Conservation (phyloP, 2,888 invertebrate species). For the Drosophila tripunctata region DNA sequence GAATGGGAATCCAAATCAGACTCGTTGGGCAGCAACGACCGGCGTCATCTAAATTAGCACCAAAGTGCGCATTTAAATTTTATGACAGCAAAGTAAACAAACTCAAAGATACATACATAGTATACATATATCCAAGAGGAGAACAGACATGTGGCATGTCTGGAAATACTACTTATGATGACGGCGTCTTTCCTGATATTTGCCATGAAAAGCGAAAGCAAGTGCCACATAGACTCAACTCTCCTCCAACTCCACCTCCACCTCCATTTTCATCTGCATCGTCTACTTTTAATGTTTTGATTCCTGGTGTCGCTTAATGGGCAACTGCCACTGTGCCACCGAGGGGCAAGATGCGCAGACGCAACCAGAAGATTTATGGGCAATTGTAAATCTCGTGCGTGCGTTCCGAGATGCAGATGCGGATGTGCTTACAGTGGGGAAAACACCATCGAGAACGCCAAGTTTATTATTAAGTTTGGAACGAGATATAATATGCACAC, state of each 20-base stretch:
- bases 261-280: not conserved
- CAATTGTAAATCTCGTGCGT: conserved; percentile 60
- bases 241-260: not conserved
- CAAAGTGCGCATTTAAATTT: conserved; percentile 80
- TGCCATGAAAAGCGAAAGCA: conserved; percentile 42
- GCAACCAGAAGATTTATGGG: conserved; percentile 69
- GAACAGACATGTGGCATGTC: conserved; percentile 27
- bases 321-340: conserved; percentile 48
- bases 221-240: not conserved
- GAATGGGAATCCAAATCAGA: conserved; percentile 4
- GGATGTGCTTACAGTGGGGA: not conserved
- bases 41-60: conserved; percentile 78
- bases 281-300: conserved; percentile 54
- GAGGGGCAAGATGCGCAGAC: conserved; percentile 31
- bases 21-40: conserved; percentile 24
- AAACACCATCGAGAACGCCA: conserved; percentile 47
- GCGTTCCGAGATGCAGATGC: conserved; percentile 32
- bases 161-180: conserved; percentile 3
- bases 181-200: conserved; percentile 19
- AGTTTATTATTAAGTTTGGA: conserved; percentile 63
- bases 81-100: conserved; percentile 76
- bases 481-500: conserved; percentile 63
- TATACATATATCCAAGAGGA: conserved; percentile 10
- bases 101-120: conserved; percentile 9
- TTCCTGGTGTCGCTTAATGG: conserved; percentile 76